A percentile compares a stretch with the other conserved stretches of the same genome.
Conservation (phyloP, 2,113 vertebrate genomes). For the Buteo buteo region DNA sequence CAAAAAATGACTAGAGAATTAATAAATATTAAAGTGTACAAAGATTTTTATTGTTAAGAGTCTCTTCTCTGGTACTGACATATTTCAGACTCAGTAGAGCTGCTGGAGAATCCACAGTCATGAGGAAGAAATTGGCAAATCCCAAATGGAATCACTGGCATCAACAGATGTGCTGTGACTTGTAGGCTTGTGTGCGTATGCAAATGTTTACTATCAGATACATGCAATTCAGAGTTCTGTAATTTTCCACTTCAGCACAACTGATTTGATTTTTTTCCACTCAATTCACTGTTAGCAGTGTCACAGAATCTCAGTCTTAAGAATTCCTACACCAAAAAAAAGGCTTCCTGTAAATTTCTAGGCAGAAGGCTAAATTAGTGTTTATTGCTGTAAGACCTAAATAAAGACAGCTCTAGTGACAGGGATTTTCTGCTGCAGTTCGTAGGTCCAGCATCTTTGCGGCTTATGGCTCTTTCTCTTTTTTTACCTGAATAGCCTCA, state of each 20-base stretch:
- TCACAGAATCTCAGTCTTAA: not conserved
- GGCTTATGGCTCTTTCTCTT: not conserved
- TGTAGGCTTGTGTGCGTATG: not conserved
- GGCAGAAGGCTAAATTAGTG: not conserved
- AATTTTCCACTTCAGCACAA: not conserved
- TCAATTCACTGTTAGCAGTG: not conserved
- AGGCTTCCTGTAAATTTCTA: not conserved
- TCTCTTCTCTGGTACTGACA: not conserved
- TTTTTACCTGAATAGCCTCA: not conserved
- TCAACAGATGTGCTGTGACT: not conserved
- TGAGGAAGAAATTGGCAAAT: not conserved
- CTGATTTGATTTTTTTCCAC: not conserved
- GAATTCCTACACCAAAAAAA: not conserved
- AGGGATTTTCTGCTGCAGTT: not conserved
- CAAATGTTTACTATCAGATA: not conserved
- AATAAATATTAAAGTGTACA: not conserved
- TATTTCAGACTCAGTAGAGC: not conserved
- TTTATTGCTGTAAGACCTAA: not conserved
- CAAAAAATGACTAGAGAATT: not conserved
- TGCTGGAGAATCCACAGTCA: not conserved
- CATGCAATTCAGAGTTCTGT: not conserved
- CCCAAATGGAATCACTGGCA: not conserved
- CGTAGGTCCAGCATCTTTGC: not conserved
- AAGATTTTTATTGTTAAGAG: not conserved
- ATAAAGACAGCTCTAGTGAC: not conserved